Base-by-base conservation (phyloP, 2,888 invertebrate genomes). In the Fragum fragum region DNA sequence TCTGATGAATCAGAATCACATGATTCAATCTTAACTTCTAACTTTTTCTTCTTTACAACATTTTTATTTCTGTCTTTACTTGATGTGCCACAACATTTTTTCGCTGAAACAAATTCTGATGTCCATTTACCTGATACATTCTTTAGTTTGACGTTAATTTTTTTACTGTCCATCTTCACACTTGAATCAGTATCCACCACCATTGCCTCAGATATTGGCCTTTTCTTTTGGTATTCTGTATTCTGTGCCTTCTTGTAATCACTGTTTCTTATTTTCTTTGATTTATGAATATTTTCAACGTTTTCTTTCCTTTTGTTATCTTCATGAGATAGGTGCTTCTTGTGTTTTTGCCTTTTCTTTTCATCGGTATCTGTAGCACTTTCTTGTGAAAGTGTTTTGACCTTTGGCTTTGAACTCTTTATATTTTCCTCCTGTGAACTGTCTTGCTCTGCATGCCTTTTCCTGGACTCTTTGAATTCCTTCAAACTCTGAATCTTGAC, bases 401-500 rank as follows among this genome's bases (percentile, higher is more conserved):
- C n/a, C 16, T 47, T 14, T n/a, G 57, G 57, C 57, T 61, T 61
- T 28, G 29, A 16, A 18, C 1, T 21, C 42, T 42, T 23, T 9
- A 42, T 66, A 3, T 1, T 42, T 66, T 39, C 26, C 23, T 42
- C 66, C 16, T 5, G 9, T 21, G 39, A 16, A 23, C 29, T 18
- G 23, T 23, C 28, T 21, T 57, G 6, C 42, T 42, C 39, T n/a
- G 9, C 16, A 47, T 47, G 47, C 16, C 16, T n/a, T 16, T 14
- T 5, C 16, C 14, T 47, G 14, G 47, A 47, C 21, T 70, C 70
- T 26, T 70, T 26, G 29, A 28, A 52, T 53, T 70, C 70, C n/a
- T 52, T 70, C 29, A 53, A 32, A 14, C 70, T 70, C 32, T 29
- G 70, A 9, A 32, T 47, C 21, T 70, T 70, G 16, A 73, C 73